phyloP scores from a whole-genome alignment of 2,797 vertebrate genomes.

The Scyliorhinus canicula region DNA sequence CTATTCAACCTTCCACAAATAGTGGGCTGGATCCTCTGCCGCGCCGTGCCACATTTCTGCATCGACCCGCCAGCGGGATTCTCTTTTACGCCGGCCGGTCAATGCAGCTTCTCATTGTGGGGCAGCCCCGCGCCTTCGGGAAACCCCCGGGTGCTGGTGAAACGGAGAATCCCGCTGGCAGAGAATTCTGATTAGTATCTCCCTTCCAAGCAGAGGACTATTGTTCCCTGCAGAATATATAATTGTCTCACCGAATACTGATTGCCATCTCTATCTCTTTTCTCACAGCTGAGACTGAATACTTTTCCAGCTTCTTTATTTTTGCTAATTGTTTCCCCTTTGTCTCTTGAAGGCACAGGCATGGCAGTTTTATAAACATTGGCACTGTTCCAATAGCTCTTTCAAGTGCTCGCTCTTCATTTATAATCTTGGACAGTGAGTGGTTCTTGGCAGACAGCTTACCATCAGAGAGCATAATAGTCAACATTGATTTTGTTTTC shows the following conservation, averaged over 20 bases:
- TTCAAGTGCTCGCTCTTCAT: neutral
- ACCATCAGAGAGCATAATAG: neutral
- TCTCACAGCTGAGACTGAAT: neutral
- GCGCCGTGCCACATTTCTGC: too few relatives aligned
- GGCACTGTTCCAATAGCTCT: neutral
- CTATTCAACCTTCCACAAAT: neutral
- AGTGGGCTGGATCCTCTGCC: too few relatives aligned
- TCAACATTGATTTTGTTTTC: neutral
- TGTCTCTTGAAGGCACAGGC: neutral
- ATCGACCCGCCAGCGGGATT: too few relatives aligned
- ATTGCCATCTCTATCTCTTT: neutral
- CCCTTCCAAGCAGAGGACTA: neutral
- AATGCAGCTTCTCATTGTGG: too few relatives aligned
- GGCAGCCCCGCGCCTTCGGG: too few relatives aligned
- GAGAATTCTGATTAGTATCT: too few relatives aligned
- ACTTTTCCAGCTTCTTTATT: neutral
- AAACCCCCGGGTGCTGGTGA: too few relatives aligned
- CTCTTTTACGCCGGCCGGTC: too few relatives aligned
- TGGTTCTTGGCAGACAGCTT: neutral
- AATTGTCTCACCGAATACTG: neutral
- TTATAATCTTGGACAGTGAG: constrained; percentile 5
- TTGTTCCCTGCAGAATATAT: neutral
- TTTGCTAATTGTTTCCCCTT: neutral
- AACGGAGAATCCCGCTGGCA: too few relatives aligned
- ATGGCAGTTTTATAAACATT: neutral